phyloP scores from a whole-genome alignment of 2,113 vertebrate genomes.

The Leuciscus idus region DNA sequence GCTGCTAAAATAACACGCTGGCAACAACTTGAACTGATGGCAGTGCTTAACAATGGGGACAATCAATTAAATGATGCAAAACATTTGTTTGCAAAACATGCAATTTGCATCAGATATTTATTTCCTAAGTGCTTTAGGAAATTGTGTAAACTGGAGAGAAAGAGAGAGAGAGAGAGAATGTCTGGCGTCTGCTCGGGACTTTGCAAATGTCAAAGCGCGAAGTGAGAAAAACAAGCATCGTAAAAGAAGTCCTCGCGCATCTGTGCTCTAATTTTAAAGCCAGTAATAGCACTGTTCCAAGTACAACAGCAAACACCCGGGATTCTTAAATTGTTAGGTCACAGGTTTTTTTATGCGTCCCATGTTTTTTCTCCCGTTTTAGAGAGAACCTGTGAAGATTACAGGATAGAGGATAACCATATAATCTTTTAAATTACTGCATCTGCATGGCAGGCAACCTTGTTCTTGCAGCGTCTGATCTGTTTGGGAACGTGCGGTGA shows the following conservation, averaged over 20 bases:
- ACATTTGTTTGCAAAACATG: slow-evolving; percentile 46
- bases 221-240: slow-evolving; percentile 62
- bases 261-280: slow-evolving; percentile 68
- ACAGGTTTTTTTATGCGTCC: slow-evolving; percentile 58
- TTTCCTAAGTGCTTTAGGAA: slow-evolving; percentile 53
- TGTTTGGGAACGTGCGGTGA: slow-evolving; percentile 46
- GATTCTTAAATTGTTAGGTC: slow-evolving; percentile 72
- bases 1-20: slow-evolving; percentile 63
- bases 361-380: slow-evolving; percentile 50
- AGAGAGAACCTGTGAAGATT: slow-evolving; percentile 66
- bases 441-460: slow-evolving; percentile 64
- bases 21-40: slow-evolving; percentile 41
- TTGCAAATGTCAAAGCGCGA: slow-evolving; percentile 53
- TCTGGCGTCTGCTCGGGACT: slow-evolving; percentile 41
- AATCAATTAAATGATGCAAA: slow-evolving; percentile 45
- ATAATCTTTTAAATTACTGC: slow-evolving; percentile 70
- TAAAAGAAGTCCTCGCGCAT: slow-evolving; percentile 69
- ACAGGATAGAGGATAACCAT: slow-evolving; percentile 68
- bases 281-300: slow-evolving; percentile 66
- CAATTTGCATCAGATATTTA: slow-evolving; percentile 46
- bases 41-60: slow-evolving; percentile 42
- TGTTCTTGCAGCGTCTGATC: slow-evolving; percentile 59
- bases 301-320: slow-evolving; percentile 62
- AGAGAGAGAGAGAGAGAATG: not conserved
- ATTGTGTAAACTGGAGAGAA: slow-evolving; percentile 47